phyloP scores from a whole-genome alignment of 2,888 invertebrate species.

The Anthoptus insignis region DNA sequence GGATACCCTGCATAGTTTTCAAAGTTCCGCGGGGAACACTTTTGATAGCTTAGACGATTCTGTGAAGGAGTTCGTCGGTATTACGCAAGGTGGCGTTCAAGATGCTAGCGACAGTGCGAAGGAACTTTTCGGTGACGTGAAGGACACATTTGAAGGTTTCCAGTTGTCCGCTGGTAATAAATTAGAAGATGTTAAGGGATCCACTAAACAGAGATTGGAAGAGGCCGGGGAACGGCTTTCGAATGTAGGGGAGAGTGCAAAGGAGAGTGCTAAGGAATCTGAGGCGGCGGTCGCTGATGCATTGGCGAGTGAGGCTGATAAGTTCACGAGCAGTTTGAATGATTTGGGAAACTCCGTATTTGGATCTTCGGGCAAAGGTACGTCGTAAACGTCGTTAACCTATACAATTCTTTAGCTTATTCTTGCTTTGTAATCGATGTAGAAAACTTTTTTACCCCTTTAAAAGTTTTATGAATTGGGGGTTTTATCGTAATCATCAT shows the following conservation, averaged over 20 bases:
- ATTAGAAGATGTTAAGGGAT: conserved; percentile 72
- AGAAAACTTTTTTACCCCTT: too few species aligned
- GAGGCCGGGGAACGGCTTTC: conserved; percentile 65
- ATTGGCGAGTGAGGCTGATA: conserved; percentile 71
- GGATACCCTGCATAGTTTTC: conserved; percentile 80
- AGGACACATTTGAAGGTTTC: conserved; percentile 78
- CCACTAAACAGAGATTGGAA: conserved; percentile 62
- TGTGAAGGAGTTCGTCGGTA: conserved; percentile 65
- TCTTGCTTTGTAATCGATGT: too few species aligned
- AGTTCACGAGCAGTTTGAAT: conserved; percentile 77
- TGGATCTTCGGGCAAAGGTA: conserved; percentile 82
- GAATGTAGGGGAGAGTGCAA: conserved; percentile 57
- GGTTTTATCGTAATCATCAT: too few species aligned
- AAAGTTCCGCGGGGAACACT: conserved; percentile 81
- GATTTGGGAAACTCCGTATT: conserved; percentile 80
- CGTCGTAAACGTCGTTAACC: too few species aligned
- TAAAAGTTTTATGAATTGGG: too few species aligned
- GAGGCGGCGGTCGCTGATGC: conserved; percentile 61
- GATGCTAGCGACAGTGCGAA: conserved; percentile 65
- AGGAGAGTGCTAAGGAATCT: conserved; percentile 56
- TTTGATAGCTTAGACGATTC: conserved; percentile 82
- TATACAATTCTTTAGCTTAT: too few species aligned
- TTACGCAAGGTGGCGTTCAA: conserved; percentile 58
- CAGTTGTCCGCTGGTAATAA: conserved; percentile 80
- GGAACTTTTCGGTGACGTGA: conserved; percentile 71